Conservation (phyloP, 30 jellyfish, hydroid and myxozoan species). For the Turritopsis rubra region DNA sequence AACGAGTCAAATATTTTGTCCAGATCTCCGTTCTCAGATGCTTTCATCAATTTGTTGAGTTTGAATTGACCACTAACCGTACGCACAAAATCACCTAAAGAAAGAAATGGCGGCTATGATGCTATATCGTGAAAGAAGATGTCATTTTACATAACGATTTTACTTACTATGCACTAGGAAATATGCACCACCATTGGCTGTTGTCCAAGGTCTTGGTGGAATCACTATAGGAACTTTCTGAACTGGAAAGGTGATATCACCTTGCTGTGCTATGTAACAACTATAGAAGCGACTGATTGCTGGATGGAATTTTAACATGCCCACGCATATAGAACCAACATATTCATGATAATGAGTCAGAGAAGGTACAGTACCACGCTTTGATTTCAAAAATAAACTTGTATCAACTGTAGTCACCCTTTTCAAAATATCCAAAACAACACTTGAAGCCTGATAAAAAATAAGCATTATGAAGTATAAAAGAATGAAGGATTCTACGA, state of each 20-base stretch:
- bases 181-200: conserved; percentile 71
- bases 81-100: conserved; percentile 64
- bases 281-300: conserved; percentile 54
- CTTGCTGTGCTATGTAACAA: conserved; percentile 57
- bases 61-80: conserved; percentile 73
- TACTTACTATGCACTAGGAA: conserved; percentile 68
- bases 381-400: conserved; percentile 26
- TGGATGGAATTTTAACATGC: conserved; percentile 81
- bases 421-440: conserved; percentile 63
- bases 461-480: neutral
- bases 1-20: conserved; percentile 58
- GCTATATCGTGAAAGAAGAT: neutral
- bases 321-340: conserved; percentile 51
- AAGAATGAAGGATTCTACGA: neutral
- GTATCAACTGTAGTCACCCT: conserved; percentile 56
- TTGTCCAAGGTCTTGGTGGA: conserved; percentile 96
- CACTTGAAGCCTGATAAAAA: conserved; percentile 61
- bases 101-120: neutral
- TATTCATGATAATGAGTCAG: conserved; percentile 56
- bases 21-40: conserved; percentile 52
- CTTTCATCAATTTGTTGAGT: conserved; percentile 34
- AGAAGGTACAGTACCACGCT: conserved; percentile 35
- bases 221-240: conserved; percentile 77
- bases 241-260: conserved; percentile 71
- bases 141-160: neutral